These are phyloP conservation scores for Panzeria rudis DNA, from an alignment of 2,888 invertebrate species.

Conservation along the genomic window DNA sequence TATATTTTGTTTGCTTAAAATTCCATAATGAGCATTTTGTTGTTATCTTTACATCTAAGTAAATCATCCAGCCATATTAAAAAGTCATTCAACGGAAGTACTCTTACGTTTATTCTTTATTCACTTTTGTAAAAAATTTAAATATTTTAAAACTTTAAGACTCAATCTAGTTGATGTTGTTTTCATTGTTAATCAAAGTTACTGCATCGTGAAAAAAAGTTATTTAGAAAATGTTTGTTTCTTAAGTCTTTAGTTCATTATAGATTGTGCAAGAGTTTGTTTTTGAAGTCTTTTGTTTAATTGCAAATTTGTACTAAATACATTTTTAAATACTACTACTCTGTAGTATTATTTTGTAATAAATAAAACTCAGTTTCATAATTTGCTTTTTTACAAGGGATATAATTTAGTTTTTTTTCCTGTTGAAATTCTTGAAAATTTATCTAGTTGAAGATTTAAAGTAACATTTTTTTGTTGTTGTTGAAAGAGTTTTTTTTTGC, in stretches of 20 bases:
- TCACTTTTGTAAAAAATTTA: neutral
- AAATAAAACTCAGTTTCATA: conserved; percentile 3
- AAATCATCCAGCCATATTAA: neutral
- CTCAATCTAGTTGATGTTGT: neutral
- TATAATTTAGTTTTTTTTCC: neutral
- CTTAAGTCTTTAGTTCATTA: conserved; percentile 23
- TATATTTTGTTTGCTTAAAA: too few relatives aligned
- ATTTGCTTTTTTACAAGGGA: conserved; percentile 4
- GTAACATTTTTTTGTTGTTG: neutral
- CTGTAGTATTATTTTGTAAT: conserved; percentile 21
- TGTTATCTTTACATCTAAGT: neutral
- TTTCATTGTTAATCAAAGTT: conserved; percentile 5
- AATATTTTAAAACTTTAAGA: neutral
- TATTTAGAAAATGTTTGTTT: conserved; percentile 6
- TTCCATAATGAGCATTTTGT: too few relatives aligned
- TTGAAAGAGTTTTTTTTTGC: too few relatives aligned
- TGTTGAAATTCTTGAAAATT: neutral
- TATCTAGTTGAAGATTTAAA: neutral
- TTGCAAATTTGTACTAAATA: conserved; percentile 28
- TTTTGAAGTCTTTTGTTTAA: conserved; percentile 46
- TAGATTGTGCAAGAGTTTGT: conserved; percentile 16
- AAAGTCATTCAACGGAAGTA: neutral
- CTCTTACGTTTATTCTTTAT: neutral
- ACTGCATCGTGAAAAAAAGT: neutral
- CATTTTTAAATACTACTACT: conserved; percentile 32